Evolutionary conservation across 2,888 invertebrate genomes (phyloP).

Genomic region (Acronicta alni): DNA sequence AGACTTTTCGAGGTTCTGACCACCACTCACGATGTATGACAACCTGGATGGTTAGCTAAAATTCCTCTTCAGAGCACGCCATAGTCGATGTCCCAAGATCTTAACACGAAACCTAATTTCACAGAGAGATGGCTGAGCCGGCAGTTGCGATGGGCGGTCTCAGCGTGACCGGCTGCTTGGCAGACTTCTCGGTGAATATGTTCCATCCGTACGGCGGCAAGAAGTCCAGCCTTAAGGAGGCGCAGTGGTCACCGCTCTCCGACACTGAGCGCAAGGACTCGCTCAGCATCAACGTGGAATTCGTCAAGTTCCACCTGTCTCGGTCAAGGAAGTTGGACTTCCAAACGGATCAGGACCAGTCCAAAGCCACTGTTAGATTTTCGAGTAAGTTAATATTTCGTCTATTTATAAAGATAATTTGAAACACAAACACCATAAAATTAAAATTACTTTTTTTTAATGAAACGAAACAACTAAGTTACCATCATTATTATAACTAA

Average conservation of each 20-base stretch:
- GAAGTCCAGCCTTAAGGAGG: conserved; percentile 92
- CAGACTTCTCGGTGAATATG: conserved; percentile 99
- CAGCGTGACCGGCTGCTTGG: conserved; percentile 98
- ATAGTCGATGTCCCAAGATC: neutral
- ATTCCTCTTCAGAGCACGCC: too few relatives aligned
- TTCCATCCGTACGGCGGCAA: conserved; percentile 99
- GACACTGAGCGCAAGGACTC: conserved; percentile 98
- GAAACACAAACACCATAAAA: too few relatives aligned
- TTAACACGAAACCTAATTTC: neutral
- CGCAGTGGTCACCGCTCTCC: conserved; percentile 95
- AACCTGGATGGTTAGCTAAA: too few relatives aligned
- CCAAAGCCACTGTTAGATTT: conserved; percentile 96
- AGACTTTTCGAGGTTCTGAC: too few relatives aligned
- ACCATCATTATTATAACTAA: too few relatives aligned
- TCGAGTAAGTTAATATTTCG: conserved; percentile 92
- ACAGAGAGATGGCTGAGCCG: conserved; percentile 89
- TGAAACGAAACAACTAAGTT: too few relatives aligned
- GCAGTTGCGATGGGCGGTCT: conserved; percentile 94
- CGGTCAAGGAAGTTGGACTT: conserved; percentile 96
- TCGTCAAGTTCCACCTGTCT: conserved; percentile 98
- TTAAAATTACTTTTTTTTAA: too few relatives aligned
- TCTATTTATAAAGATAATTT: neutral
- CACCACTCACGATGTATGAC: too few relatives aligned
- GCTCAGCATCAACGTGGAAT: conserved; percentile 98
- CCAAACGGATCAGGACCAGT: conserved; percentile 91